A percentile compares a stretch with the other conserved stretches of the same genome.
Conservation (phyloP, 2,113 vertebrate genomes). For the Jacana jacana region DNA sequence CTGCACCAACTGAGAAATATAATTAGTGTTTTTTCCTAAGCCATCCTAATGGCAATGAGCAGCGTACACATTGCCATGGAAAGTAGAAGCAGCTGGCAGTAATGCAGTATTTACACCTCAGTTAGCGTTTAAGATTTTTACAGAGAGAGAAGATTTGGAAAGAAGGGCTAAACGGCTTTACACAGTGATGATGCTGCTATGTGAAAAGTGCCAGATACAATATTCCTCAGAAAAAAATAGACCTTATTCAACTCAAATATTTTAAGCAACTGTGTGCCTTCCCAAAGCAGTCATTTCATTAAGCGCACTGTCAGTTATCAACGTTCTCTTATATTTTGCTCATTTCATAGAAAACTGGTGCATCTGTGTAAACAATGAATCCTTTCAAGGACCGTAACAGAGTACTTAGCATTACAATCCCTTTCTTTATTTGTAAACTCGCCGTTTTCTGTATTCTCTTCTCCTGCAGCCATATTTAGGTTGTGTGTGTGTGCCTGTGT, state of each 20-base stretch:
- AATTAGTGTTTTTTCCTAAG: background rate
- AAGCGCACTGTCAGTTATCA: background rate
- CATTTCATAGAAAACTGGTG: background rate
- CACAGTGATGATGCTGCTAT: background rate
- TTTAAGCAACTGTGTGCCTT: background rate
- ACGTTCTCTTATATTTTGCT: background rate
- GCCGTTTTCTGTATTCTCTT: background rate
- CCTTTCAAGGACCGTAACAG: background rate
- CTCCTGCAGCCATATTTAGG: background rate
- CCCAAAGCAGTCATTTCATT: background rate
- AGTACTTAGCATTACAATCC: background rate
- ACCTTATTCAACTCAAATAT: background rate
- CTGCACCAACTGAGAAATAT: background rate
- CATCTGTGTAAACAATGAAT: background rate
- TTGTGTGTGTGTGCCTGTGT: background rate
- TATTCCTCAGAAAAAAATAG: background rate
- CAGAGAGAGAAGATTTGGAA: background rate
- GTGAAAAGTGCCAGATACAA: background rate
- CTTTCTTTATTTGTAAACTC: background rate
- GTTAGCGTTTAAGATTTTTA: background rate
- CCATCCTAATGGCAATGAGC: background rate
- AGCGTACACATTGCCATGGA: background rate
- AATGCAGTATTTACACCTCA: background rate
- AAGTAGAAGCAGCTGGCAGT: background rate
- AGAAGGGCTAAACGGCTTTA: background rate